These are phyloP conservation scores for Mormyrus proboscirostris DNA, from an alignment of 2,797 vertebrate genomes.

Conservation along the genomic window DNA sequence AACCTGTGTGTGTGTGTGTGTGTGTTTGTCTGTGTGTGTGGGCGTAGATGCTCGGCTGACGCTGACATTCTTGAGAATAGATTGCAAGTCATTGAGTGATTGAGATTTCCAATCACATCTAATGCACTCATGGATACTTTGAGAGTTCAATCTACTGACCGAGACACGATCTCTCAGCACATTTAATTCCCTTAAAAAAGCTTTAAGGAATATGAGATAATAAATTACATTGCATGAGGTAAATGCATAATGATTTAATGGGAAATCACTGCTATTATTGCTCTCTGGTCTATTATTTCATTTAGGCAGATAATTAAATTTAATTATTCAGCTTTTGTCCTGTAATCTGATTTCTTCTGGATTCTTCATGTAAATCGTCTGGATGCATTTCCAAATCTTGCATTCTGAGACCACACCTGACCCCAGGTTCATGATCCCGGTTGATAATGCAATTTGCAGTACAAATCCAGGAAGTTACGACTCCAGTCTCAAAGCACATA, in stretches of 20 bases:
- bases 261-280: constrained; percentile 52
- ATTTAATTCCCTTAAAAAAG: constrained; percentile 41
- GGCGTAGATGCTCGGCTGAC: neutral
- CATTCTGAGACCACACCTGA: constrained; percentile 24
- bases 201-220: constrained; percentile 43
- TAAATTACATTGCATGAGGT: constrained; percentile 45
- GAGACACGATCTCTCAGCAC: constrained; percentile 28
- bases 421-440: neutral
- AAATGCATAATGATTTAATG: constrained; percentile 49
- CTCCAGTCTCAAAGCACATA: neutral
- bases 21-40: neutral
- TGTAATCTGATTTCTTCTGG: constrained; percentile 60
- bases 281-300: constrained; percentile 52
- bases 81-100: constrained; percentile 45
- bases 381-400: constrained; percentile 37
- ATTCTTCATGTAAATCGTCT: constrained; percentile 56
- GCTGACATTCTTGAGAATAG: constrained; percentile 45
- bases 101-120: constrained; percentile 49
- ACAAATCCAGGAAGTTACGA: neutral
- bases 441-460: constrained; percentile 14
- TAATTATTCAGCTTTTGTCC: constrained; percentile 61
- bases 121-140: constrained; percentile 50
- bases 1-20: neutral
- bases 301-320: constrained; percentile 59
- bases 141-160: constrained; percentile 41